phyloP scores from a whole-genome alignment of 2,888 invertebrate genomes.

The Apodemia zela region DNA sequence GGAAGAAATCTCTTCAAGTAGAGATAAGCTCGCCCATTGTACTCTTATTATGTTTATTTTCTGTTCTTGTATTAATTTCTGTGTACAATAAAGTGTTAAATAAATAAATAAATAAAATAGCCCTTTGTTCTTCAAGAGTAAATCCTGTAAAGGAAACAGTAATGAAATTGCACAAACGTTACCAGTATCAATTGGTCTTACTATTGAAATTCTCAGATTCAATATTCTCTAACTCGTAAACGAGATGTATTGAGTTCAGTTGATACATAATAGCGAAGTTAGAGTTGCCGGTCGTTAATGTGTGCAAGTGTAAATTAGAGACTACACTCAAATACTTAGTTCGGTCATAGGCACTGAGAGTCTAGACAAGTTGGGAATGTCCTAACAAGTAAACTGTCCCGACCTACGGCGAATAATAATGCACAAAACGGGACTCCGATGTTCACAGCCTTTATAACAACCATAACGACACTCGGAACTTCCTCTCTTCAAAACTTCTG shows the following conservation, averaged over 20 bases:
- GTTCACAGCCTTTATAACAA: constrained; percentile 29
- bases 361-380: constrained; percentile 35
- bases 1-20: too few species aligned
- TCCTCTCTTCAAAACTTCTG: constrained; percentile 35
- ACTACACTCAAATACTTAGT: constrained; percentile 51
- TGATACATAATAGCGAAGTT: constrained; percentile 10
- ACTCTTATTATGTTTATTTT: too few species aligned
- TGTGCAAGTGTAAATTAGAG: constrained; percentile 43
- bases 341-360: constrained; percentile 41
- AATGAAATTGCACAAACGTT: too few species aligned
- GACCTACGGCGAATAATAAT: constrained; percentile 43
- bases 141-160: too few species aligned
- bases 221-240: background rate
- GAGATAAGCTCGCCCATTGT: too few species aligned
- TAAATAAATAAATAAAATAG: too few species aligned
- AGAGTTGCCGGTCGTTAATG: constrained; percentile 9
- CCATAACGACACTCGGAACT: constrained; percentile 43
- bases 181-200: background rate
- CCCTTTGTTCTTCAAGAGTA: too few species aligned
- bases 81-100: too few species aligned
- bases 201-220: background rate
- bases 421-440: constrained; percentile 33
- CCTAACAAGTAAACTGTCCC: constrained; percentile 56
- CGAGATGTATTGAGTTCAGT: background rate
- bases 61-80: too few species aligned